These are phyloP conservation scores for Momotus momota DNA, from an alignment of 2,797 vertebrate genomes.

Conservation along the genomic window DNA sequence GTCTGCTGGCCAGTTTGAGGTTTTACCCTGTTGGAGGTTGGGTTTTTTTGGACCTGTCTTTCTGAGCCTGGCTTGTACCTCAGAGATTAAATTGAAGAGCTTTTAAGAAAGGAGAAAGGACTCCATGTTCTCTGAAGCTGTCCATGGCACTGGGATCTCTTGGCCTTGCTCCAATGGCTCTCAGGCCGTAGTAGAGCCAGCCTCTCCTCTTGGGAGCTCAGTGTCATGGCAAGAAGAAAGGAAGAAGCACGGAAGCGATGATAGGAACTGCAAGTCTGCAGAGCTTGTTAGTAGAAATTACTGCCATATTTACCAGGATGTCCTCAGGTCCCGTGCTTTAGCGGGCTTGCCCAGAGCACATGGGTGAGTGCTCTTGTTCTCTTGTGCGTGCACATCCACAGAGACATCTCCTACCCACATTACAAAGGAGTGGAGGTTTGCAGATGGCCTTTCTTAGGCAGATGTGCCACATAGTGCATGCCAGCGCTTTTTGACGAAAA, in stretches of 20 bases:
- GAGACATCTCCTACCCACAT: rapidly evolving
- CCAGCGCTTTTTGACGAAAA: not conserved
- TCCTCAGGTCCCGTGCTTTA: not conserved
- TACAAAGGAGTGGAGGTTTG: not conserved
- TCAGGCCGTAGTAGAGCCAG: not conserved
- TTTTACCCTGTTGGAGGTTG: not conserved
- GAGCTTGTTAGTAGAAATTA: not conserved
- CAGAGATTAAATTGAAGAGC: rapidly evolving
- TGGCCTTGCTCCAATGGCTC: not conserved
- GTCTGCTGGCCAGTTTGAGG: not conserved
- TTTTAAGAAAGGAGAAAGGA: not conserved
- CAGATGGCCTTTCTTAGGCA: not conserved
- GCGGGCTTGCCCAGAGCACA: not conserved
- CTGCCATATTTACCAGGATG: not conserved
- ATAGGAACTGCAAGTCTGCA: rapidly evolving
- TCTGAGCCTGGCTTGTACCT: not conserved
- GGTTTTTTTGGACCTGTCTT: not conserved
- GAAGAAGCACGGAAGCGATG: not conserved
- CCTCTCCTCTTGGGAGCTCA: not conserved
- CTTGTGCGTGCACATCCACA: not conserved
- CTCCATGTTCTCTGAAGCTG: not conserved
- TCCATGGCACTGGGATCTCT: not conserved
- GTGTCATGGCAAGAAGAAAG: not conserved
- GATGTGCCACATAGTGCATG: not conserved
- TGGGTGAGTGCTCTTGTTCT: not conserved